These are phyloP conservation scores for Epinotia ramella DNA, from an alignment of 2,888 invertebrate species.

Conservation along the genomic window DNA sequence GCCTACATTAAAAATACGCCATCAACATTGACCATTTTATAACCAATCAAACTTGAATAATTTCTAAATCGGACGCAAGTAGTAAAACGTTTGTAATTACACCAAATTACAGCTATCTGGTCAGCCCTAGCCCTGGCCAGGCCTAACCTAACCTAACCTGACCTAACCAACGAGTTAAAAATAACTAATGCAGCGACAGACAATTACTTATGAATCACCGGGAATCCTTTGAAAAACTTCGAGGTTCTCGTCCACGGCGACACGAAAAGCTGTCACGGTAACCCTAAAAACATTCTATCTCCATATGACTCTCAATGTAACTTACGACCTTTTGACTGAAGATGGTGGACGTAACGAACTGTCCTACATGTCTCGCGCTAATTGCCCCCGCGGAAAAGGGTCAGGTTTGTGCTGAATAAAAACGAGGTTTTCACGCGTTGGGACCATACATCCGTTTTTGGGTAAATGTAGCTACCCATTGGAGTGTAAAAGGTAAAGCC, in stretches of 20 bases:
- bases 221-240: slow-evolving; percentile 9
- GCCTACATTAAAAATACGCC: no score
- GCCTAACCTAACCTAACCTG: no score
- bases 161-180: not conserved
- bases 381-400: slow-evolving; percentile 27
- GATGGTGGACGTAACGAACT: not conserved
- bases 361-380: slow-evolving; percentile 5
- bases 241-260: not conserved
- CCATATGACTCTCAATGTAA: not conserved
- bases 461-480: not conserved
- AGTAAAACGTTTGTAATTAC: no score
- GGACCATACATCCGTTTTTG: not conserved
- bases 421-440: slow-evolving; percentile 13
- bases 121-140: no score
- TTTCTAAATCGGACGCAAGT: not conserved
- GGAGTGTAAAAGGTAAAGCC: not conserved
- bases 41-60: not conserved
- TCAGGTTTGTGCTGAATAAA: slow-evolving; percentile 5
- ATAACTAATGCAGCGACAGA: not conserved
- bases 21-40: no score
- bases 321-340: not conserved
- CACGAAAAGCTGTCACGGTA: not conserved
- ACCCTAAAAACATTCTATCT: not conserved
- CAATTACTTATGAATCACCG: slow-evolving; percentile 15
- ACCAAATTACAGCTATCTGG: no score